phyloP scores from a whole-genome alignment of 2,888 invertebrate species.

The Drosophila putrida region DNA sequence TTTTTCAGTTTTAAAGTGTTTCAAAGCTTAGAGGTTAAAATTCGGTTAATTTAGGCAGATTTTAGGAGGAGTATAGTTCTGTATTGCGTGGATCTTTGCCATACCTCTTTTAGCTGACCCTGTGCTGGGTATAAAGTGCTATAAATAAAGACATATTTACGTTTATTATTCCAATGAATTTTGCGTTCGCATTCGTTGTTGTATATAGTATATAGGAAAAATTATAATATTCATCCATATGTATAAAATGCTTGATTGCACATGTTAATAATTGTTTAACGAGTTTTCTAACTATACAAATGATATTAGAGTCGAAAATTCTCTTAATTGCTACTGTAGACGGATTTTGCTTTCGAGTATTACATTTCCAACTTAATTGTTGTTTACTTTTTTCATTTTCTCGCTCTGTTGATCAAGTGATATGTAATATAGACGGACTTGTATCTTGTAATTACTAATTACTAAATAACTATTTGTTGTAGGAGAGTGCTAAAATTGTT shows the following conservation, averaged over 20 bases:
- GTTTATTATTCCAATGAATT: slow-evolving; percentile 52
- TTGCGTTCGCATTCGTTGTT: slow-evolving; percentile 5
- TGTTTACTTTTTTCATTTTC: slow-evolving; percentile 10
- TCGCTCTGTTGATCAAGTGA: slow-evolving; percentile 14
- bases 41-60: neutral
- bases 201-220: slow-evolving; percentile 8
- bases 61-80: neutral
- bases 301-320: slow-evolving; percentile 6
- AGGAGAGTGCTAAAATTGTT: slow-evolving; percentile 22
- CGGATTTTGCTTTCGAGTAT: slow-evolving; percentile 4
- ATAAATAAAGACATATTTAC: slow-evolving; percentile 61
- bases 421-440: slow-evolving; percentile 18
- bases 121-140: slow-evolving; percentile 30
- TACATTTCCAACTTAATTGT: slow-evolving; percentile 28
- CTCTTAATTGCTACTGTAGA: slow-evolving; percentile 29
- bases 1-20: no score
- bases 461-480: slow-evolving; percentile 4
- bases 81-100: neutral
- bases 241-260: slow-evolving; percentile 14
- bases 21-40: no score
- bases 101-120: neutral
- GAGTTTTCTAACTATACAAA: slow-evolving; percentile 21
- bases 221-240: slow-evolving; percentile 10
- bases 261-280: slow-evolving; percentile 26
- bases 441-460: slow-evolving; percentile 27